phyloP scores from a whole-genome alignment of 2,113 vertebrate genomes.

The Alexandromys fortis region DNA sequence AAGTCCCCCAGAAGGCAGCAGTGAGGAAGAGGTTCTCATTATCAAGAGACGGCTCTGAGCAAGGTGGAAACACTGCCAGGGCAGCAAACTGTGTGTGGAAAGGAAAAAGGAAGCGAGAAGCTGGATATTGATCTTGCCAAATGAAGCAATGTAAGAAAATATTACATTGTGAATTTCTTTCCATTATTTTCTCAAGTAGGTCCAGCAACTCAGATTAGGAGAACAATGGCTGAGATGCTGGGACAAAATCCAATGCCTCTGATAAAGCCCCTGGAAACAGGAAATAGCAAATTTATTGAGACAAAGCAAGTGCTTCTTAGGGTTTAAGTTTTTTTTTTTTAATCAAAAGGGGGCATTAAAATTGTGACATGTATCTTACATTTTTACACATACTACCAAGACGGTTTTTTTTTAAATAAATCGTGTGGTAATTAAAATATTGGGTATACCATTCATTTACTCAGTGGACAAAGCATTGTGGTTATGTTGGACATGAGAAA shows the following conservation, averaged over 20 bases:
- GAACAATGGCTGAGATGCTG: slow-evolving; percentile 73
- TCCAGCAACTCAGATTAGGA: slow-evolving; percentile 71
- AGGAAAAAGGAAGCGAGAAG: slow-evolving; percentile 74
- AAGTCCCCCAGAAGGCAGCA: neutral
- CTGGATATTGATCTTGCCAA: slow-evolving; percentile 74
- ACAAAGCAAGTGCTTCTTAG: slow-evolving; percentile 34
- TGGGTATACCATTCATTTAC: neutral
- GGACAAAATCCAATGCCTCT: slow-evolving; percentile 52
- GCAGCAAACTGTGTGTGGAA: slow-evolving; percentile 63
- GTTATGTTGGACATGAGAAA: neutral
- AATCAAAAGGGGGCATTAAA: neutral
- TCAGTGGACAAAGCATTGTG: neutral
- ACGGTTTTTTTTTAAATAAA: slow-evolving; percentile 25
- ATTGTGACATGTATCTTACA: neutral
- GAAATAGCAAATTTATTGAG: slow-evolving; percentile 54
- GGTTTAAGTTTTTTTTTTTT: slow-evolving; percentile 29
- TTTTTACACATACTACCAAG: neutral
- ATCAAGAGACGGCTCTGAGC: slow-evolving; percentile 44
- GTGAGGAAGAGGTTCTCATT: slow-evolving; percentile 8
- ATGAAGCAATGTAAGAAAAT: slow-evolving; percentile 75
- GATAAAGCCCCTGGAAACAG: slow-evolving; percentile 68
- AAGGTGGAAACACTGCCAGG: slow-evolving; percentile 35
- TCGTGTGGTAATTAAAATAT: neutral
- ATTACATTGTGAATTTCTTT: slow-evolving; percentile 68
- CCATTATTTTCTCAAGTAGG: slow-evolving; percentile 76